Evolutionary conservation across 2,888 invertebrate genomes (phyloP).

Genomic region (Chalcis sispes): DNA sequence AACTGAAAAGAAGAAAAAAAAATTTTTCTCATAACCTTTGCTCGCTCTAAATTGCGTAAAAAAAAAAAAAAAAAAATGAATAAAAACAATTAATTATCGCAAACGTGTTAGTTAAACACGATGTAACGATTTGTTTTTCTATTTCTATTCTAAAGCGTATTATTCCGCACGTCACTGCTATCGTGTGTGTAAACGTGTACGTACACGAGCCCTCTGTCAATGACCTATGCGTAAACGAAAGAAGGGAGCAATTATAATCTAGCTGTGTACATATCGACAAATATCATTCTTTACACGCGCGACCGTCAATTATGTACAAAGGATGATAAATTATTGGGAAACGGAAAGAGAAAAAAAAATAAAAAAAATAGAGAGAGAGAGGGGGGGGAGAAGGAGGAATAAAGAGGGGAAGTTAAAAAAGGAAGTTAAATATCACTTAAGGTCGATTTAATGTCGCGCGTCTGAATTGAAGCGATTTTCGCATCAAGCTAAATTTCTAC

Average conservation of each 20-base stretch:
- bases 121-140: conserved; percentile 14
- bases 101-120: conserved; percentile 11
- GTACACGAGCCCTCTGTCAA: neutral
- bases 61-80: neutral
- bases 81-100: conserved; percentile 3
- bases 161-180: conserved; percentile 10
- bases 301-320: no score
- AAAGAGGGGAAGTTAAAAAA: neutral
- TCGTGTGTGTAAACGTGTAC: neutral
- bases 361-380: no score
- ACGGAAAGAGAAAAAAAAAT: no score
- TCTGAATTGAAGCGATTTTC: no score
- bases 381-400: no score
- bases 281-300: conserved; percentile 27
- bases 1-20: neutral
- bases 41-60: no score
- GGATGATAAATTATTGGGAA: no score
- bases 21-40: neutral
- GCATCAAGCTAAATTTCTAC: no score
- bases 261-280: conserved; percentile 1
- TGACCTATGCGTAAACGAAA: neutral
- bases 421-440: neutral
- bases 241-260: conserved; percentile 9
- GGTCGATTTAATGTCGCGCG: no score
- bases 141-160: neutral